Conservation (phyloP, 1,140 invertebrate genomes). For the Pissodes strobi region DNA sequence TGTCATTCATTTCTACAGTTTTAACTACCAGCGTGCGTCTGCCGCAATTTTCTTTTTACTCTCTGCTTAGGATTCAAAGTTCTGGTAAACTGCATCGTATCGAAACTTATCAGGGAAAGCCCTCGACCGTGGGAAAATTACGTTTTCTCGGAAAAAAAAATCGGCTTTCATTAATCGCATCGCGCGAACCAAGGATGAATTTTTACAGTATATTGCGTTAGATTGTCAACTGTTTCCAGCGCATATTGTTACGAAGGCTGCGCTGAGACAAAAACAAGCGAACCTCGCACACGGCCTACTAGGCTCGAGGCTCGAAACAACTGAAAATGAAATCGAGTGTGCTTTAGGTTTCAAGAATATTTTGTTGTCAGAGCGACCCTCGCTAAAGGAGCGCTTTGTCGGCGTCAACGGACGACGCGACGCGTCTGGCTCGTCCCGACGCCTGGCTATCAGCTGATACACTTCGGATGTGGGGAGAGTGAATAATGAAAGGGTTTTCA, state of each 20-base stretch:
- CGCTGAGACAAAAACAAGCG: slow-evolving; percentile 2
- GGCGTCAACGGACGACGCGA: neutral
- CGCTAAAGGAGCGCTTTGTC: neutral
- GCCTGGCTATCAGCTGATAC: slow-evolving; percentile 1
- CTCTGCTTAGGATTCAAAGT: too few relatives aligned
- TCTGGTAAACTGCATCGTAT: too few relatives aligned
- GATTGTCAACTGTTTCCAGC: too few relatives aligned
- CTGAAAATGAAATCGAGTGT: slow-evolving; percentile 29
- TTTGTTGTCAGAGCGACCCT: too few relatives aligned
- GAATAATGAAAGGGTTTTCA: too few relatives aligned
- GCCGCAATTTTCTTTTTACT: slow-evolving; percentile 9
- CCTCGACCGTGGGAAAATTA: too few relatives aligned
- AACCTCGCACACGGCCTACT: slow-evolving; percentile 14
- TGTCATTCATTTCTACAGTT: slow-evolving; percentile 3
- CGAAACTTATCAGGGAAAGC: too few relatives aligned
- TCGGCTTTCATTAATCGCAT: too few relatives aligned
- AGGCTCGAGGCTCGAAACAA: slow-evolving; percentile 24
- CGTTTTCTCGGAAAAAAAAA: too few relatives aligned
- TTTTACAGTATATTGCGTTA: too few relatives aligned
- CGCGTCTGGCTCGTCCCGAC: neutral
- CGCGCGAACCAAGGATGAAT: too few relatives aligned
- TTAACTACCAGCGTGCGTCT: neutral
- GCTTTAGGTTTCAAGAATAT: slow-evolving; percentile 16
- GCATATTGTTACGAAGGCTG: too few relatives aligned
- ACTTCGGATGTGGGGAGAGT: neutral